Percentiles rank a stretch among this genome's conserved stretches.
Conservation (phyloP, 2,888 invertebrate genomes). For the Morpho achilles region DNA sequence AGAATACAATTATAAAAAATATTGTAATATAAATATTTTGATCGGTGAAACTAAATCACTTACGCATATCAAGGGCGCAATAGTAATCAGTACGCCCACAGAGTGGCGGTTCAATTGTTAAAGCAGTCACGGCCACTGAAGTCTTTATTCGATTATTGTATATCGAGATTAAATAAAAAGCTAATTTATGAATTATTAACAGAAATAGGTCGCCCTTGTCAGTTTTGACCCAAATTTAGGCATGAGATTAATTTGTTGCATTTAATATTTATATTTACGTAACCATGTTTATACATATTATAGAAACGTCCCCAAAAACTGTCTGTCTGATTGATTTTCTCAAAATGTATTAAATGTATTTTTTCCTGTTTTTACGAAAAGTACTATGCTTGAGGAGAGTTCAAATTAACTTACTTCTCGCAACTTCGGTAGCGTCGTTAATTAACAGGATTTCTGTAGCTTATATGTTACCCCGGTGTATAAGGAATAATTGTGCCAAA, state of each 20-base stretch:
- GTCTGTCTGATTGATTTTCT: too few relatives aligned
- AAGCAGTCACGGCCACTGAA: slow-evolving; percentile 4
- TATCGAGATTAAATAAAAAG: not conserved
- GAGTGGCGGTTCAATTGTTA: slow-evolving; percentile 2
- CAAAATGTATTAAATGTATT: too few relatives aligned
- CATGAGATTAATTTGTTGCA: not conserved
- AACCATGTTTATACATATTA: too few relatives aligned
- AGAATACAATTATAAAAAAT: too few relatives aligned
- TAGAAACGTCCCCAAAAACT: too few relatives aligned
- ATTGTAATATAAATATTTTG: not conserved
- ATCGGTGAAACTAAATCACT: slow-evolving; percentile 4
- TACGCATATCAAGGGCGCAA: slow-evolving; percentile 2
- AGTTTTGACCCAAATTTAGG: not conserved
- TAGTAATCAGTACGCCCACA: not conserved
- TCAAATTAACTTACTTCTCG: too few relatives aligned
- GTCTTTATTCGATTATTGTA: not conserved
- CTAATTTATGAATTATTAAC: slow-evolving; percentile 1
- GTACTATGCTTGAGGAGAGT: too few relatives aligned
- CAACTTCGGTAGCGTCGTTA: too few relatives aligned
- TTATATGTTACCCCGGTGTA: too few relatives aligned
- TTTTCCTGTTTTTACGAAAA: too few relatives aligned
- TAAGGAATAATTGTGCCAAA: too few relatives aligned
- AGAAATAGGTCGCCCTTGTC: not conserved
- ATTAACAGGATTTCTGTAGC: too few relatives aligned
- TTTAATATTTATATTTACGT: not conserved